phyloP scores from a whole-genome alignment of 2,797 vertebrate species.

The Chelonia mydas region DNA sequence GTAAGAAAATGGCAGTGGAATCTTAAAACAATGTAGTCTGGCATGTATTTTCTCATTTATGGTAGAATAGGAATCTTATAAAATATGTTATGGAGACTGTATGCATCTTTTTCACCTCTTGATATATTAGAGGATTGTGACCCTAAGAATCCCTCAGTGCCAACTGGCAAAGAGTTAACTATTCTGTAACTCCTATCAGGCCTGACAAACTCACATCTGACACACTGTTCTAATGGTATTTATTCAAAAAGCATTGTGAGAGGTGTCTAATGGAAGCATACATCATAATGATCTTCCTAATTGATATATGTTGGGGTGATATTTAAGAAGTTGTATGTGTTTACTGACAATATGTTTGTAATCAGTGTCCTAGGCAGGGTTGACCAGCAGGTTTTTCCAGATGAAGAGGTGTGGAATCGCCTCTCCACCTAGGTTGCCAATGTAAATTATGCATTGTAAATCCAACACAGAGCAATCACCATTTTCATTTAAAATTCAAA shows the following conservation, averaged over 20 bases:
- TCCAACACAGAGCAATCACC: background rate
- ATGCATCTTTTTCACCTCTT: background rate
- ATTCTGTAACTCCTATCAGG: background rate
- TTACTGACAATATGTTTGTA: background rate
- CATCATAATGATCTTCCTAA: background rate
- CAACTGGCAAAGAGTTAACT: background rate
- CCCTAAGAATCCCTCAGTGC: background rate
- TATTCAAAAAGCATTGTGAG: background rate
- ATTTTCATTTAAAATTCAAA: background rate
- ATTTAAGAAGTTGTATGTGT: background rate
- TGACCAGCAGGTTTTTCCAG: background rate
- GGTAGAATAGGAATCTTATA: fast-evolving
- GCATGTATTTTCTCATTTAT: background rate
- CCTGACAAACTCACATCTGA: background rate
- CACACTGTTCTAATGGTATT: background rate
- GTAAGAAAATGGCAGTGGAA: background rate
- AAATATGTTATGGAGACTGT: background rate
- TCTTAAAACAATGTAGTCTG: background rate
- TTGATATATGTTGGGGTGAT: background rate
- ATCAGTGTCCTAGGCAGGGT: background rate
- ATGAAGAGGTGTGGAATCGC: background rate
- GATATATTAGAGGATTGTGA: background rate
- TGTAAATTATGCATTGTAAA: background rate
- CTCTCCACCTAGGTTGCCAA: background rate
- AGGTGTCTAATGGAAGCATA: background rate